Evolutionary conservation across 2,113 vertebrate species (phyloP), one percentile per base, ranked within the genome.

Genomic region (Peucedramus taeniatus): DNA sequence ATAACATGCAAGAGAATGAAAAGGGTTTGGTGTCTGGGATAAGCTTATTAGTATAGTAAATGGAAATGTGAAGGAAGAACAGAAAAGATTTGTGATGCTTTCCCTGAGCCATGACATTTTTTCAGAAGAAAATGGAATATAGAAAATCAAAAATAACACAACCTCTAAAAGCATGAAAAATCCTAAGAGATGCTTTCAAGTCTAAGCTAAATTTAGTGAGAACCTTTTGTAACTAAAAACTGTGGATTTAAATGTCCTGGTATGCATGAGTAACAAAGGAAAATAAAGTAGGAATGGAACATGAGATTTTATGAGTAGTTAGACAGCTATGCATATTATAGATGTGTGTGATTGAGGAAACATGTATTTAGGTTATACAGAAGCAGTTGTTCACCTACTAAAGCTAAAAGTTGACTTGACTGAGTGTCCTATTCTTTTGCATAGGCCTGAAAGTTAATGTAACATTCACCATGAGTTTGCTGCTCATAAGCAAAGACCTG

Each of bases 401-500:
- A 74, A 89, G 16, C 4, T 68, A 59, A 82, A 75, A 56, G 6
- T 18, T 47, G 39, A 21, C 44, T 79, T 60, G 40, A 60, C 7
- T 65, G 23, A 21, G 5, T 37, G 40, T 86, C 27, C 14, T 18
- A 12, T 26, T 9, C 19, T 50, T 69, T 68, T 77, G 11, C 27
- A 14, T 14, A 57, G 18, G 28, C 11, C 9, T 76, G 37, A 77
- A 77, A 57, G n/a, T 71, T n/a, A 63, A 49, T 26, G 9, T 49
- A 7, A 33, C 13, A 28, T 22, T 72, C 13, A n/a, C 24, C 8
- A 53, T 14, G 20, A 20, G 2, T 56, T 90, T 71, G 7, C 7
- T 71, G 30, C 37, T 30, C 16, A 27, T 33, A 45, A 44, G 5
- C 0, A 0, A 0, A 39, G 37, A 35, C 8, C 27, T 47, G 24